Evolutionary conservation across 2,113 vertebrate genomes (phyloP), one percentile per base, ranked within the genome.

Genomic region (Callopanchax toddi): DNA sequence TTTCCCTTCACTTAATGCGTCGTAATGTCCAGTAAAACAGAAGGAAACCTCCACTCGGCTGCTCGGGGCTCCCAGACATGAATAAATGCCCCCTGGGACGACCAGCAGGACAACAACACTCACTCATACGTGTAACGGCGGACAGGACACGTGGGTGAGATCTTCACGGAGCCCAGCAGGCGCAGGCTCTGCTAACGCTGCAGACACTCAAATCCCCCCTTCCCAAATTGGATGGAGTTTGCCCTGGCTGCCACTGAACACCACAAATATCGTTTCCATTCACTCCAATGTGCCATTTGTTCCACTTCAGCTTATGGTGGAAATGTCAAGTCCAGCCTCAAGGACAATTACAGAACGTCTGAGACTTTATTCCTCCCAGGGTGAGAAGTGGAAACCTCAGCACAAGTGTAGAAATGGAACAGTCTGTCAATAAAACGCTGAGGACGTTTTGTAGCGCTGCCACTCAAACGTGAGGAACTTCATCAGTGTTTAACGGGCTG

Each of bases 311-410:
- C 76, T 77, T 85, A 78, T 74, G 70, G 77, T 89, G 88, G 88
- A 91, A 87, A 85, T 79, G 89, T 87, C 81, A 76, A 71, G 73
- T 81, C 70, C 79, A 65, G 81, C 77, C 81, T 87, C 82, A 83
- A 87, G 87, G 88, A 88, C 86, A 89, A 88, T 90, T 88, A 90
- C 88, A 88, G 75, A 88, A 90, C 57, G 89, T 87, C 90, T 91
- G 84, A 86, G 74, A 84, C 78, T 89, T 88, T 85, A 89, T 83
- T 72, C 66, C 76, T 84, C 85, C 83, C 88, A 68, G 79, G 82
- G 86, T 80, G 87, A 88, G 79, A 88, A 74, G 76, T 61, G 39
- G 53, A 69, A 70, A 55, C 26, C 25, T 68, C 22, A 18, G 87
- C 83, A 7, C 81, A 83, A 76, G 50, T 11, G 46, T 22, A 74